Base-by-base conservation (phyloP, 2,888 invertebrate species). In the Drosophila kanekoi region DNA sequence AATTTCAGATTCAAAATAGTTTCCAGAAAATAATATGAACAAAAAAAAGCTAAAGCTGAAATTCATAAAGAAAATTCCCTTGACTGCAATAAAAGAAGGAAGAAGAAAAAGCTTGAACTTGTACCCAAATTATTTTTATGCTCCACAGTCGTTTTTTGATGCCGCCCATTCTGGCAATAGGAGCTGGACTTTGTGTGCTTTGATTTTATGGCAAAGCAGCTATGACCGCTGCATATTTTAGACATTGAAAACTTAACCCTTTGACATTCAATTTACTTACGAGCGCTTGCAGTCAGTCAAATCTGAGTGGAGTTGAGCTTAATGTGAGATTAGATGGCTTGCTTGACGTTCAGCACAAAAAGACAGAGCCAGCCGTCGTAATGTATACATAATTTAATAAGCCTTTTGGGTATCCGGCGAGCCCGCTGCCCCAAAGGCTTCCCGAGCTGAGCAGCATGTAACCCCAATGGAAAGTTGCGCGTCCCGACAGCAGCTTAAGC, bases 351-450 rank as follows among this genome's bases (percentile, higher is more conserved):
- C 62, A 53, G 43, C 43, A 37, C 44, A 33, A n/a, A n/a, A 44
- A 32, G 23, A 43, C 32, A 14, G 13, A 51, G 35, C 18, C 35
- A 28, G 14, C 64, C 40, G 35, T 61, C 63, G 64, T 64, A 69
- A 74, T 64, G 74, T 79, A 60, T 68, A 65, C 58, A 82, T 79
- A 89, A 89, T 79, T 85, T 89, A 87, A 85, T 89, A 89, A 85
- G 79, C 78, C 74, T 44, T 57, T 53, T 16, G 63, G 63, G 53
- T 14, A 44, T 3, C 14, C 35, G 4, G 47, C 44, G 32, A 18
- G 20, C 13, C 10, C 9, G 10, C 51, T 14, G 28, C 18, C 41
- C 37, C 35, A n/a, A 49, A 44, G 33, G 14, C 66, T 44, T 14
- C 10, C 14, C 16, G 18, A 48, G 45, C 51, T 59, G 60, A 77